Evolutionary conservation across 1,140 invertebrate genomes (phyloP).

Genomic region (Eumaeus atala): DNA sequence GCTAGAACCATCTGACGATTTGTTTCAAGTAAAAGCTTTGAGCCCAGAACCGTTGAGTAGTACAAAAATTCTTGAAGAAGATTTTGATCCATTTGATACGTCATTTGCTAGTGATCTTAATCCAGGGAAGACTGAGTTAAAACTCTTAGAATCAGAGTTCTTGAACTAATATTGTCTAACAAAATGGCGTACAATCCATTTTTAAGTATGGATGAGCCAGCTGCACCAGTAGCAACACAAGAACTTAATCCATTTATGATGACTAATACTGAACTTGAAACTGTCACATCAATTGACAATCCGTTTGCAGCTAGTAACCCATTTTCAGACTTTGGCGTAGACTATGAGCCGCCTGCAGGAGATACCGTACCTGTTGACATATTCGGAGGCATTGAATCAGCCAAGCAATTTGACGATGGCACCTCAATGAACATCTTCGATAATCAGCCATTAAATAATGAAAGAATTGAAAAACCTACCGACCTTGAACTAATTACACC

Average conservation of each 20-base stretch:
- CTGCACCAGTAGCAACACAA: constrained; percentile 58
- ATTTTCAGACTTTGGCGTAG: constrained; percentile 78
- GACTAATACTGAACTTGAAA: constrained; percentile 62
- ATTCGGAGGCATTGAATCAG: constrained; percentile 51
- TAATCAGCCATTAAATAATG: constrained; percentile 28
- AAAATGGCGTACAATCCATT: constrained; percentile 85
- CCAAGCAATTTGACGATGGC: constrained; percentile 44
- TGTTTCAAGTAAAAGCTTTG: constrained; percentile 79
- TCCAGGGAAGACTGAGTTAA: constrained; percentile 85
- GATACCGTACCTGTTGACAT: constrained; percentile 64
- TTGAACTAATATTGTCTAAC: constrained; percentile 55
- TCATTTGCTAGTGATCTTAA: constrained; percentile 83
- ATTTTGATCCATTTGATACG: constrained; percentile 86
- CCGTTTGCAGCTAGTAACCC: constrained; percentile 75
- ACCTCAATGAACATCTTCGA: constrained; percentile 39
- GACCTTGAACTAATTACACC: constrained; percentile 51
- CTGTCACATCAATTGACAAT: constrained; percentile 73
- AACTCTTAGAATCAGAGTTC: constrained; percentile 83
- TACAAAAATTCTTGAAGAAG: constrained; percentile 51
- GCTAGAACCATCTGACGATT: constrained; percentile 76
- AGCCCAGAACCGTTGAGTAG: constrained; percentile 76
- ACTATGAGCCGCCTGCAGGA: constrained; percentile 66
- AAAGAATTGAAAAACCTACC: constrained; percentile 48
- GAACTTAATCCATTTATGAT: constrained; percentile 84
- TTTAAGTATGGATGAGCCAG: constrained; percentile 79